Evolutionary conservation across 2,888 invertebrate species (phyloP).

Genomic region (Maniola hyperantus): DNA sequence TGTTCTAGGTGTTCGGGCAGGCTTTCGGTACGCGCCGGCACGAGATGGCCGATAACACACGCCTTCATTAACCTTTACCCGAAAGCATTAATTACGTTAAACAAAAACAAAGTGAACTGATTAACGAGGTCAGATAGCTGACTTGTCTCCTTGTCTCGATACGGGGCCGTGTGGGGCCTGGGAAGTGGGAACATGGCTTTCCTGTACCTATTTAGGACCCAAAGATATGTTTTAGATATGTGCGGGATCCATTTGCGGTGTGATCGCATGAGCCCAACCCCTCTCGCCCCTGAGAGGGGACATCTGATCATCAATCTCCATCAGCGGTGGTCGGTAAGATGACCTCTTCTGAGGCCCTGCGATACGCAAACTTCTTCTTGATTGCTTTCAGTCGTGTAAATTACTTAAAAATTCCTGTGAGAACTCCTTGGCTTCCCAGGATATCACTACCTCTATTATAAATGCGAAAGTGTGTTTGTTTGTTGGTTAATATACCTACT

Average conservation of each 20-base stretch:
- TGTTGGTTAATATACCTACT: no score
- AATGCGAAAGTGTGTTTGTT: no score
- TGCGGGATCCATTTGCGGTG: constrained; percentile 67
- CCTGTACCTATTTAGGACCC: neutral
- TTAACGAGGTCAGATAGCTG: constrained; percentile 31
- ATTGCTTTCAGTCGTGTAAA: no score
- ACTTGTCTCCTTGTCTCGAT: constrained; percentile 10
- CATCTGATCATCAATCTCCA: constrained; percentile 78
- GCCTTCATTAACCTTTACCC: constrained; percentile 75
- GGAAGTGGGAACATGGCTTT: constrained; percentile 14
- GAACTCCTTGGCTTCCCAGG: no score
- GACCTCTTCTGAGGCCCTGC: constrained; percentile 57
- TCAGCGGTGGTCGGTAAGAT: constrained; percentile 66
- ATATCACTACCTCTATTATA: no score
- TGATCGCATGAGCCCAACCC: constrained; percentile 63
- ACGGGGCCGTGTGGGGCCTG: neutral
- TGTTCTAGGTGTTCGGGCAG: constrained; percentile 33
- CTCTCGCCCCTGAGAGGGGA: constrained; percentile 39
- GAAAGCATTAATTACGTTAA: constrained; percentile 73
- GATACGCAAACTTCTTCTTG: constrained; percentile 32
- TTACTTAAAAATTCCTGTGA: no score
- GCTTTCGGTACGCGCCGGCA: constrained; percentile 42
- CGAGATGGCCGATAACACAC: constrained; percentile 66
- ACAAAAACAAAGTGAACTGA: constrained; percentile 78
- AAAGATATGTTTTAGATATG: constrained; percentile 67